These are phyloP conservation scores for Morpho helenor DNA, from an alignment of 2,888 invertebrate species.

Conservation along the genomic window DNA sequence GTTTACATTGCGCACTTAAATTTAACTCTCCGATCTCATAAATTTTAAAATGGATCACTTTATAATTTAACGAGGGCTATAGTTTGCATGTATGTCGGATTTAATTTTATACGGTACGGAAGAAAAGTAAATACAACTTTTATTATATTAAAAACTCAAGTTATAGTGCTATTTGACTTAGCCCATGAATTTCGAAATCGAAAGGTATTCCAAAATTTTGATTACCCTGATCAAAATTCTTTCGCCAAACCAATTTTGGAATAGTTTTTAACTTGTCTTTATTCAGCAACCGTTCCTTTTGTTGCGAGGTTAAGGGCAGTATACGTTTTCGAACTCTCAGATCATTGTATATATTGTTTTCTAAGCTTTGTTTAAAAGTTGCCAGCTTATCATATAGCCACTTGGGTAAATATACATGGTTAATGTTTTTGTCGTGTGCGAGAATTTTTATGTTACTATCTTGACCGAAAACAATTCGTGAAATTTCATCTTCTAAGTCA, in stretches of 20 bases:
- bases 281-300: slow-evolving; percentile 27
- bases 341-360: neutral
- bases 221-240: slow-evolving; percentile 27
- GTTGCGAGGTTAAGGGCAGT: slow-evolving; percentile 36
- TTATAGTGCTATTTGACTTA: slow-evolving; percentile 44
- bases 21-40: too few species aligned
- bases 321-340: slow-evolving; percentile 26
- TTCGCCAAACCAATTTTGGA: slow-evolving; percentile 30
- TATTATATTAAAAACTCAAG: neutral
- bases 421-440: slow-evolving; percentile 31
- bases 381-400: slow-evolving; percentile 31
- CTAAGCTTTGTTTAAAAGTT: slow-evolving; percentile 9
- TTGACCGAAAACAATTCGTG: slow-evolving; percentile 21
- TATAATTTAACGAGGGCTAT: too few species aligned
- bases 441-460: slow-evolving; percentile 26
- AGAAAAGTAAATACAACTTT: too few species aligned
- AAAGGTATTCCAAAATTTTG: slow-evolving; percentile 48
- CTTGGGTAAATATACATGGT: slow-evolving; percentile 38
- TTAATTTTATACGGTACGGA: too few species aligned
- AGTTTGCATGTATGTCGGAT: too few species aligned
- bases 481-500: slow-evolving; percentile 23
- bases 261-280: slow-evolving; percentile 19
- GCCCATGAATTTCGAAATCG: slow-evolving; percentile 45
- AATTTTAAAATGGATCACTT: too few species aligned
- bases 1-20: too few species aligned